These are phyloP conservation scores for Ophion ellenae DNA, from an alignment of 2,888 invertebrate genomes.

Conservation along the genomic window DNA sequence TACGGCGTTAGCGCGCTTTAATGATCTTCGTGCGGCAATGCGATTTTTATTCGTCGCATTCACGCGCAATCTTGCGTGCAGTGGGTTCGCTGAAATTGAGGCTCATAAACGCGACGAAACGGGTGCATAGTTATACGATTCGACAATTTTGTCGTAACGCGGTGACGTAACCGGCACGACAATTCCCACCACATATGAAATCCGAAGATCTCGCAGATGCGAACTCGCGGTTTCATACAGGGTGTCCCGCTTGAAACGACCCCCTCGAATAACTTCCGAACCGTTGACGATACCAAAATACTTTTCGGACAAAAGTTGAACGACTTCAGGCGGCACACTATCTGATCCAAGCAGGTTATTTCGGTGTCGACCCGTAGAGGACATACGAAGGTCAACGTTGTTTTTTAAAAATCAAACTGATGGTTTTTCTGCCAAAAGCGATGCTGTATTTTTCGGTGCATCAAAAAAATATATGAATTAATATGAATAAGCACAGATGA, in stretches of 20 bases:
- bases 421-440: too few species aligned
- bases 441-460: too few species aligned
- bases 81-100: slow-evolving; percentile 44
- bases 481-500: too few species aligned
- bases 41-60: slow-evolving; percentile 46
- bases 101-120: slow-evolving; percentile 44
- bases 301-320: not conserved
- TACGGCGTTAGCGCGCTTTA: slow-evolving; percentile 14
- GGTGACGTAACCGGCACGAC: slow-evolving; percentile 52
- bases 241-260: not conserved
- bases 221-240: not conserved
- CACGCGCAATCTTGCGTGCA: slow-evolving; percentile 46
- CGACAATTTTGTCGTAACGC: slow-evolving; percentile 49
- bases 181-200: slow-evolving; percentile 46
- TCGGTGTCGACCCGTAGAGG: not conserved
- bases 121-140: slow-evolving; percentile 25
- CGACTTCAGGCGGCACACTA: not conserved
- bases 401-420: too few species aligned
- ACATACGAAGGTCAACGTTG: not conserved
- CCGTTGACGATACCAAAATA: not conserved
- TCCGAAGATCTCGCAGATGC: slow-evolving; percentile 7
- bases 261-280: not conserved
- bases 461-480: too few species aligned
- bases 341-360: not conserved
- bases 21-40: slow-evolving; percentile 23